Evolutionary conservation across 2,113 vertebrate genomes (phyloP).

Genomic region (Hypanus sabinus): DNA sequence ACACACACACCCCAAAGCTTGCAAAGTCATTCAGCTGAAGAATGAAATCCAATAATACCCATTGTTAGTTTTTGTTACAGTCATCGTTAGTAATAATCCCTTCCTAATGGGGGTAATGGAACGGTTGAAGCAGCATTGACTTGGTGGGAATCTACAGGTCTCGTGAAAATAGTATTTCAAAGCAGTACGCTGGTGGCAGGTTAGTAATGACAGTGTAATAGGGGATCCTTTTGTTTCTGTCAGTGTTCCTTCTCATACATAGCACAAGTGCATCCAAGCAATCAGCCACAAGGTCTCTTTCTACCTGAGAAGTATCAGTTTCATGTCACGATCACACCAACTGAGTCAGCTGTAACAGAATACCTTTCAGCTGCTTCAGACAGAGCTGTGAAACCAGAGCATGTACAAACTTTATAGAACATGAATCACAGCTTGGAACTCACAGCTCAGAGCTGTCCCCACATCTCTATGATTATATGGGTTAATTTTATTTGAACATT

Average conservation of each 20-base stretch:
- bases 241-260: conserved; percentile 24
- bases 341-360: conserved; percentile 36
- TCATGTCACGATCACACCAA: neutral
- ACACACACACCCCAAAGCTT: too few species aligned
- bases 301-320: conserved; percentile 29
- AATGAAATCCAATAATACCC: neutral
- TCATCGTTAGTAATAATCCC: neutral
- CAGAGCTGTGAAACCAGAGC: conserved; percentile 4
- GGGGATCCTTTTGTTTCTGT: conserved; percentile 23
- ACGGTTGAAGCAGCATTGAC: conserved; percentile 5
- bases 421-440: neutral
- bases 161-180: conserved; percentile 19
- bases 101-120: neutral
- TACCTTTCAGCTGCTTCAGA: conserved; percentile 15
- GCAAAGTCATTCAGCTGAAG: neutral
- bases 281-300: conserved; percentile 28
- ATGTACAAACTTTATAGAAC: too few species aligned
- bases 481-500: neutral
- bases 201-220: neutral
- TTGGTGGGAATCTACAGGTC: neutral
- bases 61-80: neutral
- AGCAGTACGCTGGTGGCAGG: conserved; percentile 5
- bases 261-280: neutral
- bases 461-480: neutral
- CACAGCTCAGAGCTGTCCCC: neutral